Evolutionary conservation across 1,140 invertebrate species (phyloP), one percentile per base, ranked within the genome.

Genomic region (Drosophila sproati): DNA sequence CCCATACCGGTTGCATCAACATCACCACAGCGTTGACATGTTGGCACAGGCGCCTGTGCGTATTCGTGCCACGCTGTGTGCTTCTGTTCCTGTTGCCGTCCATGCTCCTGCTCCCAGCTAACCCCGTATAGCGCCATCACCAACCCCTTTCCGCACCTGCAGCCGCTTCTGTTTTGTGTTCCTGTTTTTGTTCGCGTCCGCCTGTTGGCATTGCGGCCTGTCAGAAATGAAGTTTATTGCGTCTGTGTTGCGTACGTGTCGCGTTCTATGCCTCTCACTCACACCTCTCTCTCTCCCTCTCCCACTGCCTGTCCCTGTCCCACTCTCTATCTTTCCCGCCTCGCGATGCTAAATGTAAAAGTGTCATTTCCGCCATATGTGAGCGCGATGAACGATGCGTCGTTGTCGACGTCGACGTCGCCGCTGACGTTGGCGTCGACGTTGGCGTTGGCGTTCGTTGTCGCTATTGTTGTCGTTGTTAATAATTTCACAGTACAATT

Each of bases 281-380:
- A 32, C 35, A 2, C 50, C 39, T n/a, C 31, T 39, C 35, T 39
- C 35, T 3, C 50, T 50, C 12, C 39, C 52, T 35, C 37, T 35
- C 64, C 12, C 12, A 12, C 12, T 12, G 12, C 12, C 12, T 12
- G 12, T 60, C 51, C 31, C 56, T n/a, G 20, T 20, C 20, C 20
- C 60, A 63, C 69, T 47, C 62, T 31, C 51, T 39, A 31, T 50
- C 12, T 41, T n/a, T 54, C 8, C 32, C 20, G 55, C 12, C 31
- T 50, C 50, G 68, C 72, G 61, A 55, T 78, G 83, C 85, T 79
- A 77, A 87, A 80, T 89, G 80, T 85, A 89, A 83, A 88, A 88
- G 80, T 88, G 83, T 88, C 85, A 89, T 88, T 83, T 88, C 85
- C 83, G 83, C 83, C 83, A 88, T 89, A 88, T 88, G 83, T 80